These are phyloP conservation scores for Lamprologus lemairii DNA, from an alignment of 2,113 vertebrate species.

Conservation along the genomic window DNA sequence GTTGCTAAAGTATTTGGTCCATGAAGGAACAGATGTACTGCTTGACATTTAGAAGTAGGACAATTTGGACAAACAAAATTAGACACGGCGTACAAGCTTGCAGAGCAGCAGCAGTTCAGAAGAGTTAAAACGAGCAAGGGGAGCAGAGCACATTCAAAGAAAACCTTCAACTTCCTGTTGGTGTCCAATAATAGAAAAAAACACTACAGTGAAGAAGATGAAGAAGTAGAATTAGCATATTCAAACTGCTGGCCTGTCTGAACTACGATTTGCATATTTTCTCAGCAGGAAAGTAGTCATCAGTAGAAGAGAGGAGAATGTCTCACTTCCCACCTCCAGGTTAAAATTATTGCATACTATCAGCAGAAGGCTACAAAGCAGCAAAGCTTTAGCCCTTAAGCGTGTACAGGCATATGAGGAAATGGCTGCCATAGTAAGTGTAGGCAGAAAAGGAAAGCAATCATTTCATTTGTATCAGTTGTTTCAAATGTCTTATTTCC, in stretches of 20 bases:
- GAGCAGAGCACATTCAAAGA: not conserved
- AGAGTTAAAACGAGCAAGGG: not conserved
- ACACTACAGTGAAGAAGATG: not conserved
- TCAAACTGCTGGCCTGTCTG: not conserved
- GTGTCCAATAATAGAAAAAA: not conserved
- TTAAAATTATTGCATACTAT: not conserved
- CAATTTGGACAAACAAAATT: not conserved
- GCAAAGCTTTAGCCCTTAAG: not conserved
- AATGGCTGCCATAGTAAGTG: not conserved
- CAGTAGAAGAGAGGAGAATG: not conserved
- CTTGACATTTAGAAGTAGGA: constrained; percentile 21
- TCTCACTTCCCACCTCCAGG: not conserved
- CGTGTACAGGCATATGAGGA: not conserved
- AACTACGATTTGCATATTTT: not conserved
- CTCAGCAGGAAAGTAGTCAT: not conserved
- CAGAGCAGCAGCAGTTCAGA: not conserved
- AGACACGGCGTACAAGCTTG: not conserved
- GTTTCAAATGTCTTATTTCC: not conserved
- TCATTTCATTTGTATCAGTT: constrained; percentile 3
- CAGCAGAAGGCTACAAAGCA: not conserved
- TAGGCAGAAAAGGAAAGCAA: not conserved
- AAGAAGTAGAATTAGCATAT: not conserved
- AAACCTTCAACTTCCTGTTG: not conserved
- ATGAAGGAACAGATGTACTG: not conserved
- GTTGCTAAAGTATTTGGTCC: not conserved